Evolutionary conservation across 2,888 invertebrate genomes (phyloP).

Genomic region (Atherix ibis): DNA sequence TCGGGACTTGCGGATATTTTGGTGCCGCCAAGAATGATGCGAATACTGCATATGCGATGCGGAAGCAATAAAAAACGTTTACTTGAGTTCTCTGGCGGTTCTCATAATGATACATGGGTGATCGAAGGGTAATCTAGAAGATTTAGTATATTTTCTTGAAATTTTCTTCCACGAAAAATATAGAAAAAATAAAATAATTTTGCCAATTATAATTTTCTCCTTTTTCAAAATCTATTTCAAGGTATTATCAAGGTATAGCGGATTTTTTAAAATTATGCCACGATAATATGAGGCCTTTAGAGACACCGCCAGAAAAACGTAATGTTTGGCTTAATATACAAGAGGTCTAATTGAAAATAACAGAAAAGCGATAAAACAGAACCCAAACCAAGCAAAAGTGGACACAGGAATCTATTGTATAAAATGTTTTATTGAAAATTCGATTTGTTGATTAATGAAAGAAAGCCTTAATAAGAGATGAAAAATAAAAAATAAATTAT

Average conservation of each 20-base stretch:
- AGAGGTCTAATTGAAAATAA: conserved; percentile 17
- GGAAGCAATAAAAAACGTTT: conserved; percentile 62
- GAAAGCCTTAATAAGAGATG: no score
- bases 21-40: conserved; percentile 85
- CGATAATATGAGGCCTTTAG: conserved; percentile 21
- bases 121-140: conserved; percentile 49
- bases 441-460: no score
- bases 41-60: conserved; percentile 58
- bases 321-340: conserved; percentile 30
- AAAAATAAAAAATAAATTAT: no score
- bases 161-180: no score
- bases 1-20: conserved; percentile 75
- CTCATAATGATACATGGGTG: conserved; percentile 92
- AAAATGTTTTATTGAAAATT: no score
- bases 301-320: conserved; percentile 28
- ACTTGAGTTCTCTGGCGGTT: conserved; percentile 62
- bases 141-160: background rate
- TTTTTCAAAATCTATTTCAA: conserved; percentile 11
- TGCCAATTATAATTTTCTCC: no score
- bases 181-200: no score
- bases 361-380: no score
- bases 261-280: conserved; percentile 26
- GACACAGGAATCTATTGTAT: no score
- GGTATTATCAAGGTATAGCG: conserved; percentile 29
- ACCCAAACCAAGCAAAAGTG: no score